phyloP scores from a whole-genome alignment of 2,888 invertebrate genomes.

The Byasa hedistus region DNA sequence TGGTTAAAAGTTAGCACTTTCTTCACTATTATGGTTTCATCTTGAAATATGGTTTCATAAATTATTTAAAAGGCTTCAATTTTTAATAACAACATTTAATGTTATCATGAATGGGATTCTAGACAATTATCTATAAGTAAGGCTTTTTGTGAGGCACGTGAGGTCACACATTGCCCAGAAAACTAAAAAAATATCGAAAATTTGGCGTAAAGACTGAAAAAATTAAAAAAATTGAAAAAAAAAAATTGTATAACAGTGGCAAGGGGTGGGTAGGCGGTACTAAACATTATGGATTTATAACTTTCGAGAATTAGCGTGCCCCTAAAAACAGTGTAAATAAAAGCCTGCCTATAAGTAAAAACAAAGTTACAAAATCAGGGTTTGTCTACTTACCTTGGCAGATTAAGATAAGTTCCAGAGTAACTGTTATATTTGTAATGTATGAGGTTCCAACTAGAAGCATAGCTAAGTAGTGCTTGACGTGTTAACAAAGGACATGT shows the following conservation, averaged over 20 bases:
- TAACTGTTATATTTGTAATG: conserved; percentile 95
- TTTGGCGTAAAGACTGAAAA: too few species aligned
- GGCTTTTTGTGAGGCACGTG: too few species aligned
- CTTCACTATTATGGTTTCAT: neutral
- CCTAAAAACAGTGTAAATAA: too few species aligned
- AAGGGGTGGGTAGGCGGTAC: too few species aligned
- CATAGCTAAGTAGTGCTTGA: conserved; percentile 85
- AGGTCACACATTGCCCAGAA: too few species aligned
- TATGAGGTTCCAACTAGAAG: conserved; percentile 92
- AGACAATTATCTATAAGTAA: too few species aligned
- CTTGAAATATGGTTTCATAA: neutral
- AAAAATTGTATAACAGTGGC: too few species aligned
- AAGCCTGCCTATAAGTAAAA: neutral
- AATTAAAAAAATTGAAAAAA: too few species aligned
- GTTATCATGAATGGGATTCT: too few species aligned
- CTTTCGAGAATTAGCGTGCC: too few species aligned
- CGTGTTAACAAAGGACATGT: conserved; percentile 79
- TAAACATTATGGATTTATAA: too few species aligned
- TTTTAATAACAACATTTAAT: neutral
- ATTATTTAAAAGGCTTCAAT: neutral
- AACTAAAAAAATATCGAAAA: too few species aligned
- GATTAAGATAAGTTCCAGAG: conserved; percentile 91
- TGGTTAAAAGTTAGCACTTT: conserved; percentile 17
- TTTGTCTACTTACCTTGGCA: conserved; percentile 87
- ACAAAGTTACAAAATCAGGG: neutral